phyloP scores from a whole-genome alignment of 2,113 vertebrate species.

The Sorex araneus region DNA sequence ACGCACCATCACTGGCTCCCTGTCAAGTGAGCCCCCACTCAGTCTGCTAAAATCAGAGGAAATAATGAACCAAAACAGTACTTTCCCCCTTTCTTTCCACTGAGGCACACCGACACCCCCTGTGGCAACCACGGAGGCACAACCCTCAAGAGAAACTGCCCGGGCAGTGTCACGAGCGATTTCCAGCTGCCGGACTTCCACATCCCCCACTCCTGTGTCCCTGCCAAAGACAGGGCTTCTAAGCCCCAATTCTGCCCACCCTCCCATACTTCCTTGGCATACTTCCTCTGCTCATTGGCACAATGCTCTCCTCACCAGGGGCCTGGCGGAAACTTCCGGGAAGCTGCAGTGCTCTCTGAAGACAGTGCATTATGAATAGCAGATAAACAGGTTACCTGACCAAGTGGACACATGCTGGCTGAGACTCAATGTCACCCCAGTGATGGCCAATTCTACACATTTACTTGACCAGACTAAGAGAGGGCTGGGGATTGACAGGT shows the following conservation, averaged over 20 bases:
- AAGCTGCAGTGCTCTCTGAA: not conserved
- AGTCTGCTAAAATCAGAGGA: not conserved
- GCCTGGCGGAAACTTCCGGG: not conserved
- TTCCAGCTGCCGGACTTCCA: not conserved
- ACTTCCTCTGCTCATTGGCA: not conserved
- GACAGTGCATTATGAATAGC: not conserved
- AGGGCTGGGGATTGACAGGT: not conserved
- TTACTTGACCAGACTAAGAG: not conserved
- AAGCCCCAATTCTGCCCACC: not conserved
- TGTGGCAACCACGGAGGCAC: not conserved
- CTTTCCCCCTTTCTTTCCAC: not conserved
- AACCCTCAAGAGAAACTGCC: not conserved
- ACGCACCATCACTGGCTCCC: not conserved
- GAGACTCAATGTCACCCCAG: not conserved
- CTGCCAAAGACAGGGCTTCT: not conserved
- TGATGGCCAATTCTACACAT: not conserved
- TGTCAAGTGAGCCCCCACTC: not conserved
- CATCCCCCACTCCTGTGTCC: not conserved
- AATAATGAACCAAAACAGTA: not conserved
- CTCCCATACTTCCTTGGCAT: not conserved
- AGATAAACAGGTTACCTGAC: not conserved
- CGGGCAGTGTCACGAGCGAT: not conserved
- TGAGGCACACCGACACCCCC: not conserved
- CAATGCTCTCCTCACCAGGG: accelerated
- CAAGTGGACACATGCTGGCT: constrained; percentile 9